A percentile compares a stretch with the other conserved stretches of the same genome.
Evolutionary conservation across 2,797 vertebrate species (phyloP).

Genomic region (Agapornis canus): DNA sequence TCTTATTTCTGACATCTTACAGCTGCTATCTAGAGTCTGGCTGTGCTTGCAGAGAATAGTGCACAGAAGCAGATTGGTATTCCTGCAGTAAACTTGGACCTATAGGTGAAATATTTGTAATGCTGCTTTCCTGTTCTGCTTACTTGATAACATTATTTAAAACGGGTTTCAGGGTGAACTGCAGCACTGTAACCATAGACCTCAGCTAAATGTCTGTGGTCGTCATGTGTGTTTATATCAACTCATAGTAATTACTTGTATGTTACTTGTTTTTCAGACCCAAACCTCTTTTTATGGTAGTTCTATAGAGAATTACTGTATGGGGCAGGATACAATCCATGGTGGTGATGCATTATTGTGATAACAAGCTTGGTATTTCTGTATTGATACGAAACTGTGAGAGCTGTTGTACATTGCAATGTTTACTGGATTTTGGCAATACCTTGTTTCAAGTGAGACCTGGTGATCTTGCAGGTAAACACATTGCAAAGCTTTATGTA

Average conservation of each 20-base stretch:
- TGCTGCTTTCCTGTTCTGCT: background rate
- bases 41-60: background rate
- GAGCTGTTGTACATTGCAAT: background rate
- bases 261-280: background rate
- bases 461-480: background rate
- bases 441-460: background rate
- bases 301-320: background rate
- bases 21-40: background rate
- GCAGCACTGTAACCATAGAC: accelerated
- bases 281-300: background rate
- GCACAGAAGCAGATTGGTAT: accelerated
- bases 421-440: background rate
- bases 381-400: background rate
- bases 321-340: background rate
- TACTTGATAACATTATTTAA: background rate
- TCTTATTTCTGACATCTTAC: background rate
- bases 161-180: background rate
- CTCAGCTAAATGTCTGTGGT: background rate
- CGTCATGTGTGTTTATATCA: accelerated
- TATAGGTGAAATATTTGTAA: background rate
- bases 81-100: background rate
- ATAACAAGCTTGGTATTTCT: background rate
- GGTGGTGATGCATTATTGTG: background rate
- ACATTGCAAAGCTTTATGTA: background rate
- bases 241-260: background rate